phyloP scores from a whole-genome alignment of 2,888 invertebrate species.

The Clivina fossor region DNA sequence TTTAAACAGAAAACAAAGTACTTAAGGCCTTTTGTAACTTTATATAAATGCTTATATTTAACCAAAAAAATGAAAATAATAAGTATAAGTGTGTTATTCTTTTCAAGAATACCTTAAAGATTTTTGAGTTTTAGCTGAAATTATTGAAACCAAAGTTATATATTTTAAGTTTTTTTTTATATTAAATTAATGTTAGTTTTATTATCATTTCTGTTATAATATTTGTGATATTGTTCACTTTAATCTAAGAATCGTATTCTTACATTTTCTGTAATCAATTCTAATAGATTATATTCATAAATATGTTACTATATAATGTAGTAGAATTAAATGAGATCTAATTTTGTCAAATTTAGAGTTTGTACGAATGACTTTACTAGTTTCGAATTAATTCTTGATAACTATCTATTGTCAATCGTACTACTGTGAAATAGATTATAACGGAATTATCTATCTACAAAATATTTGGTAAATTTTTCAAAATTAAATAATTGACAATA shows the following conservation, averaged over 20 bases:
- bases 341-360: too few species aligned
- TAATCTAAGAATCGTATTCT: slow-evolving; percentile 20
- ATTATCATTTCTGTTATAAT: slow-evolving; percentile 17
- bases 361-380: too few species aligned
- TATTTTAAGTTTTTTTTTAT: slow-evolving; percentile 9
- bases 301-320: too few species aligned
- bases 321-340: too few species aligned
- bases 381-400: too few species aligned
- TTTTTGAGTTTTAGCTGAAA: slow-evolving; percentile 17
- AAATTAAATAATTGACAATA: slow-evolving; percentile 21
- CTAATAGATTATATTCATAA: too few species aligned
- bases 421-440: background rate
- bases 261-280: background rate
- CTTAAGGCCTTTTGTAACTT: slow-evolving; percentile 28
- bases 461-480: slow-evolving; percentile 14
- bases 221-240: slow-evolving; percentile 29
- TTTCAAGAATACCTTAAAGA: background rate
- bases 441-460: background rate
- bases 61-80: slow-evolving; percentile 8
- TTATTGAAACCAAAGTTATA: slow-evolving; percentile 27
- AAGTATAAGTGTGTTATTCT: slow-evolving; percentile 12
- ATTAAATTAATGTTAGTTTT: slow-evolving; percentile 6
- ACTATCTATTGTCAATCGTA: too few species aligned
- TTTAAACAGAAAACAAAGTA: slow-evolving; percentile 17
- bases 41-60: slow-evolving; percentile 16